Evolutionary conservation across 2,888 invertebrate genomes (phyloP).

Genomic region (Sympetrum striolatum): DNA sequence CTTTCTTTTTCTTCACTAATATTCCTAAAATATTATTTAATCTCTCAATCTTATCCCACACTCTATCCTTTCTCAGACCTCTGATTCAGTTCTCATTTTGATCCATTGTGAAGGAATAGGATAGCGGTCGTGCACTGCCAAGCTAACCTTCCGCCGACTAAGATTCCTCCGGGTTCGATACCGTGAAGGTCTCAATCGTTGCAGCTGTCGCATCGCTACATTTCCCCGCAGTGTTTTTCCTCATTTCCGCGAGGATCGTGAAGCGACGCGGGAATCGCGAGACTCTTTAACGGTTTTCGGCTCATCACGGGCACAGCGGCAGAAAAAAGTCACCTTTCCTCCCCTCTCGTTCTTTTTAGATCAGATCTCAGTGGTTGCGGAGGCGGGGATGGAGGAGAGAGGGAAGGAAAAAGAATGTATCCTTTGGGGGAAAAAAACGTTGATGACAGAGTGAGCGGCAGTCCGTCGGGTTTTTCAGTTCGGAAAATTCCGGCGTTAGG

Average conservation of each 20-base stretch:
- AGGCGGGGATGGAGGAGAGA: slow-evolving; percentile 15
- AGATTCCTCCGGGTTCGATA: background rate
- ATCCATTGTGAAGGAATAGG: background rate
- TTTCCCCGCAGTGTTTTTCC: background rate
- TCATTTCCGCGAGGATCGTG: background rate
- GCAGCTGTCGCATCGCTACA: background rate
- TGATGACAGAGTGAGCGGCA: background rate
- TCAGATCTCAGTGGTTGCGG: slow-evolving; percentile 34
- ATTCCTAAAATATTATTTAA: background rate
- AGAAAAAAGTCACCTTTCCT: slow-evolving; percentile 51
- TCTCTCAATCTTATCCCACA: background rate
- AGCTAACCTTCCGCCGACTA: background rate
- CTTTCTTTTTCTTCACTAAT: background rate
- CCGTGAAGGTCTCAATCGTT: background rate
- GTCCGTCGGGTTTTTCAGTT: background rate
- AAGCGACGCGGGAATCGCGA: background rate
- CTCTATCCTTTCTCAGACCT: background rate
- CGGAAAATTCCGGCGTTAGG: background rate
- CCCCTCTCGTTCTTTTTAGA: slow-evolving; percentile 48
- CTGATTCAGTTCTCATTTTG: background rate
- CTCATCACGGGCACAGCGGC: slow-evolving; percentile 30
- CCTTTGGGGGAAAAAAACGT: background rate
- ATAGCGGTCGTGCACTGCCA: background rate
- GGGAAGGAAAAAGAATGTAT: background rate
- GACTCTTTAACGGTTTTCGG: background rate